Conservation (phyloP, 2,888 invertebrate genomes). For the Coleophora deauratella region DNA sequence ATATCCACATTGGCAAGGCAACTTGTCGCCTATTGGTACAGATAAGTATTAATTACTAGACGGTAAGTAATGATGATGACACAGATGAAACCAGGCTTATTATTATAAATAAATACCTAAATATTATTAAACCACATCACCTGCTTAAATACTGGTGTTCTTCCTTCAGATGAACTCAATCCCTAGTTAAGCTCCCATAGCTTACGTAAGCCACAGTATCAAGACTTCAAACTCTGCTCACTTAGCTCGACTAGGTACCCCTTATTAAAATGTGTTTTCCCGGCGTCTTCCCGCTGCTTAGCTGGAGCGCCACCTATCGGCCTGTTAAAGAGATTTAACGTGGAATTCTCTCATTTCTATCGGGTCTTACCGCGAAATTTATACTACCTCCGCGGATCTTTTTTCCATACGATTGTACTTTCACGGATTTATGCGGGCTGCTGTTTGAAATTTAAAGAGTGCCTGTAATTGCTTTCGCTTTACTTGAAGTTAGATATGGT, state of each 20-base stretch:
- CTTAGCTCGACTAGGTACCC: constrained; percentile 22
- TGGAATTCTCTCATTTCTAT: constrained; percentile 64
- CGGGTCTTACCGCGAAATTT: constrained; percentile 60
- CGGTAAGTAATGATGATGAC: no score
- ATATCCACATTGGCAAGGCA: no score
- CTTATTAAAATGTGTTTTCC: constrained; percentile 64
- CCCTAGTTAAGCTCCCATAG: no score
- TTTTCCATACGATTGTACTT: constrained; percentile 62
- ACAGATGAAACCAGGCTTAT: no score
- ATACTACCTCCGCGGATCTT: constrained; percentile 50
- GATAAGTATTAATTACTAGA: no score
- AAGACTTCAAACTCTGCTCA: constrained; percentile 20
- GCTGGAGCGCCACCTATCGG: constrained; percentile 57
- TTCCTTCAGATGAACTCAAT: no score
- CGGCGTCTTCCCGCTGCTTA: constrained; percentile 42
- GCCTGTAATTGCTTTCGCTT: background rate
- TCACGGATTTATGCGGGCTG: constrained; percentile 35
- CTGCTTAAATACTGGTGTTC: no score
- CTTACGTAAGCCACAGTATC: constrained; percentile 19
- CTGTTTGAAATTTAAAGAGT: constrained; percentile 17
- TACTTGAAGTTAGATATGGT: background rate
- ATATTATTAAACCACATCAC: no score
- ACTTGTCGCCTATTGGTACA: no score
- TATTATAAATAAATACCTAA: no score
- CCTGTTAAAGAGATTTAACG: constrained; percentile 60